phyloP scores from a whole-genome alignment of 2,888 invertebrate genomes.

The Idaea dimidiata region DNA sequence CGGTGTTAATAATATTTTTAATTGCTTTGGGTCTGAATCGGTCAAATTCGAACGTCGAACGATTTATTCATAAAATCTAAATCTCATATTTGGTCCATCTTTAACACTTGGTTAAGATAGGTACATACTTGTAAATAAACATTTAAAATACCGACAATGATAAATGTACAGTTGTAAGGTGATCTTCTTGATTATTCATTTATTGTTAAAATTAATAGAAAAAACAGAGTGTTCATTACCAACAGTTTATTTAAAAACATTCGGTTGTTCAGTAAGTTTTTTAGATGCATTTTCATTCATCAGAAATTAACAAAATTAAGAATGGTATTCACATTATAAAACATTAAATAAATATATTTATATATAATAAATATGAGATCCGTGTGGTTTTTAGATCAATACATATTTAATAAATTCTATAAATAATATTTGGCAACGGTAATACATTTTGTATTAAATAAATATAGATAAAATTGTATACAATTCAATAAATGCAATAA shows the following conservation, averaged over 20 bases:
- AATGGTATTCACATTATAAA: conserved; percentile 53
- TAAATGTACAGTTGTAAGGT: no score
- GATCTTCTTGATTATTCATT: neutral
- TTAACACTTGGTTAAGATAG: no score
- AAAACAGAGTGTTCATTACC: conserved; percentile 43
- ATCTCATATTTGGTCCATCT: no score
- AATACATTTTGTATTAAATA: conserved; percentile 39
- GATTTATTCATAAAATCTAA: no score
- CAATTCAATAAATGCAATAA: conserved; percentile 57
- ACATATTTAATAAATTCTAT: conserved; percentile 34
- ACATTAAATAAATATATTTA: conserved; percentile 31
- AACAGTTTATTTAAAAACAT: conserved; percentile 66
- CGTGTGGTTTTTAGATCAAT: conserved; percentile 38
- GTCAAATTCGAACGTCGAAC: no score
- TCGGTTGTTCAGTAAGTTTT: conserved; percentile 48
- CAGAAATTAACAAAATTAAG: conserved; percentile 35
- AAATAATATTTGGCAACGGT: conserved; percentile 40
- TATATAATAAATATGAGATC: conserved; percentile 54
- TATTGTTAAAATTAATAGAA: neutral
- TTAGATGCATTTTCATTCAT: conserved; percentile 26
- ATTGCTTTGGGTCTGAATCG: no score
- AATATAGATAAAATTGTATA: conserved; percentile 32
- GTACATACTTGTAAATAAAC: no score
- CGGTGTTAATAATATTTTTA: no score
- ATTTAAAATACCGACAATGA: no score